Percentiles rank a stretch among this genome's conserved stretches.
Evolutionary conservation across 2,797 vertebrate genomes (phyloP).

Genomic region (Carduelis carduelis): DNA sequence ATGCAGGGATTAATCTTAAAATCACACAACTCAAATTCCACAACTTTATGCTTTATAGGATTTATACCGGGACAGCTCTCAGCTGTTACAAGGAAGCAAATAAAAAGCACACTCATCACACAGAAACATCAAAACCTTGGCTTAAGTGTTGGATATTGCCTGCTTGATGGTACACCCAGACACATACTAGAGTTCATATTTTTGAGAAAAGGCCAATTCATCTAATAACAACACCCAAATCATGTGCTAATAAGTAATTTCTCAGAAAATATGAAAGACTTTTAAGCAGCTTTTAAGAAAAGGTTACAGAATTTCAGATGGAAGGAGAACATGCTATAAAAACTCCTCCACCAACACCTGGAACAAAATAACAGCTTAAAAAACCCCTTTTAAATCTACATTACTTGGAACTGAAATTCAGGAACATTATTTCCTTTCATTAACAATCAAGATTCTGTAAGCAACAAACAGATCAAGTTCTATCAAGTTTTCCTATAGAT

Average conservation of each 20-base stretch:
- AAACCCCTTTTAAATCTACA: background rate
- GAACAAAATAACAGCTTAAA: background rate
- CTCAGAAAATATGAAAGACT: background rate
- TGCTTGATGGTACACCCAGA: background rate
- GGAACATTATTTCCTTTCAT: background rate
- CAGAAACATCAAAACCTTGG: background rate
- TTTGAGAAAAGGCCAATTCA: background rate
- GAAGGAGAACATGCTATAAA: background rate
- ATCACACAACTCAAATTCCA: background rate
- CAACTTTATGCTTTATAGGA: background rate
- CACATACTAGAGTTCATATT: accelerated
- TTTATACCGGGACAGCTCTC: background rate
- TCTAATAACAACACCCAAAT: background rate
- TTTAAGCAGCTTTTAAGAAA: background rate
- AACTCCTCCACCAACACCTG: background rate
- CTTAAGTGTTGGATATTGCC: background rate
- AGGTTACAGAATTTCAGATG: background rate
- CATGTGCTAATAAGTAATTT: background rate
- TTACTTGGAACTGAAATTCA: background rate
- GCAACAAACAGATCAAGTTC: background rate
- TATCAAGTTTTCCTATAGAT: background rate
- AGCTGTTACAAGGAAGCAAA: background rate
- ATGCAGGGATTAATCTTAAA: background rate
- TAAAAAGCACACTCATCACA: background rate
- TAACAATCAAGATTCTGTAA: background rate